Base-by-base conservation (phyloP, 2,797 vertebrate genomes). In the Syndactyla subalaris region DNA sequence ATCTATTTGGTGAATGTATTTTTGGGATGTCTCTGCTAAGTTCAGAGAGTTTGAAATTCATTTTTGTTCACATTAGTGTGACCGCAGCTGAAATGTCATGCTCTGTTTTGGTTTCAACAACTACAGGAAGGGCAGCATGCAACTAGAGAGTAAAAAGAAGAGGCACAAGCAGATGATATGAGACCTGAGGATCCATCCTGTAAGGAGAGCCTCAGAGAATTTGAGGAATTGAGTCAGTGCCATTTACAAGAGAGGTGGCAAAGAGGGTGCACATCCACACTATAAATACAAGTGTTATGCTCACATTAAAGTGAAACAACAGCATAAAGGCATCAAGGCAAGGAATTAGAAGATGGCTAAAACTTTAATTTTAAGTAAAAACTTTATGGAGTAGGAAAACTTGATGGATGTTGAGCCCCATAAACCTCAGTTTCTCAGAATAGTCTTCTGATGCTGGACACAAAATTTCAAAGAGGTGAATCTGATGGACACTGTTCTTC, bases 1-100 rank as follows among this genome's bases (percentile, higher is more conserved):
- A 39, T 96, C 77, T 90, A 51, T 93, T 95, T 89, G 55, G 57
- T 88, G 61, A 76, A 87, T 82, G 45, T 83, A 66, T 88, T 92
- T 94, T 93, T n/a, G 66, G 63, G 74, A 82, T 45, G n/a, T 89
- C 36, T 88, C 48, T 70, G 72, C 34, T 52, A 92, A 86, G 29
- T 85, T 89, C 83, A 81, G 73, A 89, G 87, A 78, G 87, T 78
- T 67, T 91, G 71, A 95, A 88, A 51, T 79, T 88, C n/a, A 34
- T 73, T 93, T 96, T 92, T 87, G 66, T 55, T 75, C 68, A 73
- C 58, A 39, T 85, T 84, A 82, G 24, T 75, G 71, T 93, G 91
- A 82, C 62, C 10, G 2, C 57, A 89, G 66, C 38, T 89, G 73
- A 75, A 66, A 79, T 71, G 66, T 34, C 62, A 23, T 58, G 70